phyloP scores from a whole-genome alignment of 2,113 vertebrate genomes.

The Galbula dea region DNA sequence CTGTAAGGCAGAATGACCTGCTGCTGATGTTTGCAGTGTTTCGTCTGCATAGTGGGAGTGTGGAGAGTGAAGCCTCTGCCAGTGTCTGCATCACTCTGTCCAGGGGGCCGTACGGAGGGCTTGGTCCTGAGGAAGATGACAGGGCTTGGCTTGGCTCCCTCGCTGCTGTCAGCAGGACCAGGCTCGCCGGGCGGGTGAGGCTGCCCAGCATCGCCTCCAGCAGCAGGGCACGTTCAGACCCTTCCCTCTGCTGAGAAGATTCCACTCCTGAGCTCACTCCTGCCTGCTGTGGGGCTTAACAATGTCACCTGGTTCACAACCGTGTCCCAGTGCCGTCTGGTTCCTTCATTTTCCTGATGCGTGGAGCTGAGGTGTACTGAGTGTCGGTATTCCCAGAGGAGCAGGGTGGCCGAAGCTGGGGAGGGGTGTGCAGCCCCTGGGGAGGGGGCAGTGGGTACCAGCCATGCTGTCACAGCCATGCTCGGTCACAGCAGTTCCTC shows the following conservation, averaged over 20 bases:
- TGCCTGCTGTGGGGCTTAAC: accelerated
- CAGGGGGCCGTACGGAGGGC: accelerated
- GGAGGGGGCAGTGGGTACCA: background rate
- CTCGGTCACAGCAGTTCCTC: background rate
- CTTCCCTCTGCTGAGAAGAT: background rate
- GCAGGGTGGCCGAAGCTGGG: accelerated
- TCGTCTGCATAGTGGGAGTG: accelerated
- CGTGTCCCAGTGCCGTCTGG: background rate
- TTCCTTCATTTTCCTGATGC: accelerated
- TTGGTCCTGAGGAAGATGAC: accelerated
- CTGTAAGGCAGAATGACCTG: accelerated
- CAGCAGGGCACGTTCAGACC: background rate
- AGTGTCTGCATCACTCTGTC: accelerated
- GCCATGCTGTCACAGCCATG: accelerated
- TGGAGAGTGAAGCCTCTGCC: background rate
- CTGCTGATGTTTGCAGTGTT: accelerated
- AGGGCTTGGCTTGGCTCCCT: accelerated
- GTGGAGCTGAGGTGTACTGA: background rate
- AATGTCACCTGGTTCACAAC: accelerated
- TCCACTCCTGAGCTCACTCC: accelerated
- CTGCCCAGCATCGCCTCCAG: background rate
- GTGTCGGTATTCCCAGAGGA: accelerated
- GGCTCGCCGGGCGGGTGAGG: background rate
- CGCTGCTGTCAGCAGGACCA: background rate
- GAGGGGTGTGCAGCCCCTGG: background rate